phyloP scores from a whole-genome alignment of 2,113 vertebrate species.

The Strix uralensis region DNA sequence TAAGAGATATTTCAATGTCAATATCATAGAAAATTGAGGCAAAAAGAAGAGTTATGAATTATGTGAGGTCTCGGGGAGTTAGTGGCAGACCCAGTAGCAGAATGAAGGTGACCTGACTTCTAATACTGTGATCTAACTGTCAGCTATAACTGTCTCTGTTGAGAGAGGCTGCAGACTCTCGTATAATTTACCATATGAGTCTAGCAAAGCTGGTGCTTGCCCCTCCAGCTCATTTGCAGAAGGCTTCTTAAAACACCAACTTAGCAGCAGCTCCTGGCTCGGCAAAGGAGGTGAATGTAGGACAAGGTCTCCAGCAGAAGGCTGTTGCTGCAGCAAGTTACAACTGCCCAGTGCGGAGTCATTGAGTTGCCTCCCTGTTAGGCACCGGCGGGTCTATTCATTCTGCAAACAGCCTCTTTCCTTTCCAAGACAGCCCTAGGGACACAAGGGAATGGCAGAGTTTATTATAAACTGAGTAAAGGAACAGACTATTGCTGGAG shows the following conservation, averaged over 20 bases:
- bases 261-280: constrained; percentile 10
- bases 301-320: constrained; percentile 8
- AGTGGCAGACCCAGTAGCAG: background rate
- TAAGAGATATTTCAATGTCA: background rate
- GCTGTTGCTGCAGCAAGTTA: constrained; percentile 24
- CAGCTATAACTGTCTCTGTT: background rate
- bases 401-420: constrained; percentile 53
- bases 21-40: background rate
- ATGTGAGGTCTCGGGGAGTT: background rate
- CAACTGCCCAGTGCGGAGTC: background rate
- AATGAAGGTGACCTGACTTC: background rate
- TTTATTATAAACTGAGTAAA: constrained; percentile 59
- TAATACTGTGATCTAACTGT: background rate
- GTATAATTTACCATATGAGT: background rate
- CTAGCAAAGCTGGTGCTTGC: background rate
- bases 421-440: constrained; percentile 34
- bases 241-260: background rate
- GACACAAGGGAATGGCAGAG: constrained; percentile 54
- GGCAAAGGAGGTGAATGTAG: background rate
- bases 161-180: background rate
- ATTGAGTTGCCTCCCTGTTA: background rate
- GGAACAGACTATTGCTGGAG: constrained; percentile 64
- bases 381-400: constrained; percentile 30
- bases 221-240: background rate
- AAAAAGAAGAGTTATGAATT: background rate